phyloP scores from a whole-genome alignment of 2,113 vertebrate genomes.

The Alethe castanea region DNA sequence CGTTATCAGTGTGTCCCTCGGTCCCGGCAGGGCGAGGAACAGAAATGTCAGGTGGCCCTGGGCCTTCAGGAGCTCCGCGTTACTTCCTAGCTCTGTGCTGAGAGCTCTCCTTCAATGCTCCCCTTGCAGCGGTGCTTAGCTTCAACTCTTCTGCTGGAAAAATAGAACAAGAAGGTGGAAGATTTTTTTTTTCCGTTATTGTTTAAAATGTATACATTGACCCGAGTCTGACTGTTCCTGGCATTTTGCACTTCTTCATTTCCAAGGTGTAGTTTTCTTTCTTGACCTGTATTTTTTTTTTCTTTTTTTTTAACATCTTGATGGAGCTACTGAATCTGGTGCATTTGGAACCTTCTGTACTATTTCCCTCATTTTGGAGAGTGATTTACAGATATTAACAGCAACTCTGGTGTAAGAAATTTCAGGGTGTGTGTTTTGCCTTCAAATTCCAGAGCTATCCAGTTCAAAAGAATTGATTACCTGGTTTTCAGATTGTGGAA shows the following conservation, averaged over 20 bases:
- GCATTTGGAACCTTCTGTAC: background rate
- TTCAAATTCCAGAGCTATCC: background rate
- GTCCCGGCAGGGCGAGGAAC: background rate
- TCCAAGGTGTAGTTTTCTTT: background rate
- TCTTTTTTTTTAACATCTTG: background rate
- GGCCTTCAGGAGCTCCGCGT: too few relatives aligned
- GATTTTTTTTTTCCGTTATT: fast-evolving
- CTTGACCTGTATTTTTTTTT: background rate
- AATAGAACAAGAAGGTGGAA: background rate
- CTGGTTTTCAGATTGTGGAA: background rate
- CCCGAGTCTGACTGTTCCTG: background rate
- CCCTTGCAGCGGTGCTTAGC: background rate
- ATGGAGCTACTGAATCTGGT: background rate
- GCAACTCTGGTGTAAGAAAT: background rate
- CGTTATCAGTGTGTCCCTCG: fast-evolving
- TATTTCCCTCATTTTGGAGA: background rate
- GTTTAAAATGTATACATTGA: fast-evolving
- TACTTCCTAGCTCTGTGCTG: too few relatives aligned
- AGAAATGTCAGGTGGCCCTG: background rate
- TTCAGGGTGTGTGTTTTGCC: background rate
- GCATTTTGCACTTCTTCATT: background rate
- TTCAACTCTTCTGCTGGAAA: background rate
- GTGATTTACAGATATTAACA: background rate
- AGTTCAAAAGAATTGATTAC: background rate
- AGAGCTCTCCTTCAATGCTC: fast-evolving